Evolutionary conservation across 1,140 invertebrate species (phyloP).

Genomic region (silkworm (Bombyx mori)): DNA sequence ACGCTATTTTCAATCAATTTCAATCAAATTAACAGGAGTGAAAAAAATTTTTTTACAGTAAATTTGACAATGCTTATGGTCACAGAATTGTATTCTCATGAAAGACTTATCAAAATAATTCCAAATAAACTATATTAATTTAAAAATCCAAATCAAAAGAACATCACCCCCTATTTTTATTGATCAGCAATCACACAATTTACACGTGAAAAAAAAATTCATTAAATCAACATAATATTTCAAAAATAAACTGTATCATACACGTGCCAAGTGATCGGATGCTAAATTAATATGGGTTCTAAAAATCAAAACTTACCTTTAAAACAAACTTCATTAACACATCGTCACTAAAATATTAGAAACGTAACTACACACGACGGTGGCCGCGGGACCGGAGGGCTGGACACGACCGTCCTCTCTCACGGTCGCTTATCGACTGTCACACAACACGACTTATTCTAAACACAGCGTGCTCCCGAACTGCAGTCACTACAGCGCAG

Average conservation of each 20-base stretch:
- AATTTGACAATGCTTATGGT: too few species aligned
- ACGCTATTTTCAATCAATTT: too few species aligned
- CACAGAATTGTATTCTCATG: too few species aligned
- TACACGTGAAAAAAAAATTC: neutral
- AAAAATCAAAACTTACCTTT: neutral
- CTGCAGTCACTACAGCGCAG: conserved; percentile 45
- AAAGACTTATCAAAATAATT: too few species aligned
- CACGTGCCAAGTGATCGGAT: neutral
- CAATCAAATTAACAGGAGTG: too few species aligned
- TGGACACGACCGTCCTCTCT: conserved; percentile 21
- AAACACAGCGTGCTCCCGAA: conserved; percentile 21
- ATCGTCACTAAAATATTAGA: neutral
- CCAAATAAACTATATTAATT: too few species aligned
- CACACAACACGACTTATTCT: conserved; percentile 18
- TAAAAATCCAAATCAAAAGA: too few species aligned
- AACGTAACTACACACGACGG: neutral
- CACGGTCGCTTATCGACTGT: conserved; percentile 49
- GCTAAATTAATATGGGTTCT: neutral
- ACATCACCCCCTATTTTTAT: neutral
- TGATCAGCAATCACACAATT: neutral
- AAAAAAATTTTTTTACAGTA: too few species aligned
- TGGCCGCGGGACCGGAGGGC: neutral
- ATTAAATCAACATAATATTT: neutral
- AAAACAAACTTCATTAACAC: neutral
- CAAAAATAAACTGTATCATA: neutral